Percentiles rank a stretch among this genome's conserved stretches.
These are phyloP conservation scores for Scylla paramamosain DNA, from an alignment of 1,140 invertebrate species.

Conservation along the genomic window DNA sequence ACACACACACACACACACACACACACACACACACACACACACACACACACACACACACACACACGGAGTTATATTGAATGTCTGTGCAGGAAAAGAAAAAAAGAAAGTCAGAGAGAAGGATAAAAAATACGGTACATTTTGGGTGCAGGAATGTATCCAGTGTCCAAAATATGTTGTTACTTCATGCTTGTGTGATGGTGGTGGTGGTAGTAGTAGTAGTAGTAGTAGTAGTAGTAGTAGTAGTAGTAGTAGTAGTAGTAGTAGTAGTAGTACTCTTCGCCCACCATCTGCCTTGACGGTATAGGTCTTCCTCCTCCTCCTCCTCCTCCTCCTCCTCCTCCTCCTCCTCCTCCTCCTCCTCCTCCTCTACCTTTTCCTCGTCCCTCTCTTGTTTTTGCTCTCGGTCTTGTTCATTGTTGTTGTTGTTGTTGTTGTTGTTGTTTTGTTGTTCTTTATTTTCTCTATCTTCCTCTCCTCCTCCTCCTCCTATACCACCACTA, in stretches of 20 bases:
- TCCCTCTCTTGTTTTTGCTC: background rate
- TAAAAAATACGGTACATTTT: background rate
- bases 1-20: slow-evolving; percentile 50
- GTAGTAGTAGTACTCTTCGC: background rate
- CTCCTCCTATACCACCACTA: no score
- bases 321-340: background rate
- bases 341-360: no score
- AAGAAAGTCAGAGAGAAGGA: background rate
- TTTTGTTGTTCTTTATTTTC: background rate
- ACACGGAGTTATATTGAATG: background rate
- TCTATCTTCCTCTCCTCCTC: background rate
- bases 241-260: slow-evolving; percentile 23
- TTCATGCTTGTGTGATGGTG: background rate
- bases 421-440: background rate
- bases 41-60: slow-evolving; percentile 52
- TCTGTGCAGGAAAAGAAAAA: background rate
- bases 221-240: background rate
- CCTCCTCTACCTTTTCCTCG: no score
- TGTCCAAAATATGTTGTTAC: no score
- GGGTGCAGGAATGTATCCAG: background rate
- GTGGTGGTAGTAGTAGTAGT: background rate
- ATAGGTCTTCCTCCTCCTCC: background rate
- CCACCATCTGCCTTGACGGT: background rate
- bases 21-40: slow-evolving; percentile 52
- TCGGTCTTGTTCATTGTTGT: background rate